Evolutionary conservation across 2,888 invertebrate species (phyloP).

Genomic region (Chymomyza caudatula): DNA sequence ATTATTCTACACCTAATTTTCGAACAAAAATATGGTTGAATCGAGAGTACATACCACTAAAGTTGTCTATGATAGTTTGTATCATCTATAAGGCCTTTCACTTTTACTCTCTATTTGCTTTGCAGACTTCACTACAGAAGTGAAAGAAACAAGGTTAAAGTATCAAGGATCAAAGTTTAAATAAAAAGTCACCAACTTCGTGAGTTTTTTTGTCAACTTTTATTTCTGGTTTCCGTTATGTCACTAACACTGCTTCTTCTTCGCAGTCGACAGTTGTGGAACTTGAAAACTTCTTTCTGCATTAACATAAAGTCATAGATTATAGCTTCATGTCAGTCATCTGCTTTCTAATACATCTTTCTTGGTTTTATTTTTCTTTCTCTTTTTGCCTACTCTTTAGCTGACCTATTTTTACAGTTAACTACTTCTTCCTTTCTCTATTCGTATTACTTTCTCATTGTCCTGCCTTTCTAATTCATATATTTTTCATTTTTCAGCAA

Average conservation of each 20-base stretch:
- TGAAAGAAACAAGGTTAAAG: too few species aligned
- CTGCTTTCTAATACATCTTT: neutral
- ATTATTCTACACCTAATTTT: too few species aligned
- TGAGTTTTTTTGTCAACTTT: neutral
- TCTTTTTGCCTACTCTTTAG: neutral
- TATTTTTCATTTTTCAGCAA: too few species aligned
- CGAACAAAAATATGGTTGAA: too few species aligned
- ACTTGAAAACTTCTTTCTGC: neutral
- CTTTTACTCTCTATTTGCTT: too few species aligned
- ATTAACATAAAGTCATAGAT: neutral
- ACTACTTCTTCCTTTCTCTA: neutral
- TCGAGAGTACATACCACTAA: too few species aligned
- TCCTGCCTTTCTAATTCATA: neutral
- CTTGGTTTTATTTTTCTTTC: too few species aligned
- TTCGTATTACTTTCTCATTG: neutral
- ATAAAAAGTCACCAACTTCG: neutral
- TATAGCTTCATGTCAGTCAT: neutral
- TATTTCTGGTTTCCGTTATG: neutral
- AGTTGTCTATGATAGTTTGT: too few species aligned
- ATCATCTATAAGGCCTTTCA: too few species aligned
- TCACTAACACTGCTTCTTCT: too few species aligned
- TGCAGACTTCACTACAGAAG: too few species aligned
- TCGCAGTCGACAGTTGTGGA: too few species aligned
- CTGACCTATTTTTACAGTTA: neutral
- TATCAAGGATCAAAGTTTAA: neutral